Percentiles rank a stretch among this genome's conserved stretches.
Evolutionary conservation across 1,140 invertebrate species (phyloP).

Genomic region (Heliconius congener): DNA sequence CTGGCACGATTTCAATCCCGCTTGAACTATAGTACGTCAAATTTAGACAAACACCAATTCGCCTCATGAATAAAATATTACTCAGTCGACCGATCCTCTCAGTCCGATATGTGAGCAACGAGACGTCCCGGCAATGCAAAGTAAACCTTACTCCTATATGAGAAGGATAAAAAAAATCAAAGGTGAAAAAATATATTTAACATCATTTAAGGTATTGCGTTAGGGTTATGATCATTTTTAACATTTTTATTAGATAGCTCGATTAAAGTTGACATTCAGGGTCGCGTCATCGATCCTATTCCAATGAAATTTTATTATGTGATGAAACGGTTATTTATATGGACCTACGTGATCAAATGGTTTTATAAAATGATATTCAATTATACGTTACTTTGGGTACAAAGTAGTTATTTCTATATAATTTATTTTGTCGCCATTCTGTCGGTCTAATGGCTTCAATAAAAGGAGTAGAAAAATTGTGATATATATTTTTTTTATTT

Average conservation of each 20-base stretch:
- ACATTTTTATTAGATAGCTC: constrained; percentile 9
- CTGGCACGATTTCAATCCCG: constrained; percentile 58
- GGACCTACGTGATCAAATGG: neutral
- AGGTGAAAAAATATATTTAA: constrained; percentile 13
- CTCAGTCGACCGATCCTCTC: constrained; percentile 45
- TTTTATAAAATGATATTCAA: neutral
- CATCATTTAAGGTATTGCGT: constrained; percentile 23
- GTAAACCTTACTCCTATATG: constrained; percentile 14
- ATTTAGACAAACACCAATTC: constrained; percentile 68
- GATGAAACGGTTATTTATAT: neutral
- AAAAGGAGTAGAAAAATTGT: too few relatives aligned
- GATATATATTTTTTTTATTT: too few relatives aligned
- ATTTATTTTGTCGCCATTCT: neutral
- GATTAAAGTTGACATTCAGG: constrained; percentile 17
- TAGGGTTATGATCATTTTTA: constrained; percentile 19
- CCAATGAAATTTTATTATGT: neutral
- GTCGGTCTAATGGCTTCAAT: too few relatives aligned
- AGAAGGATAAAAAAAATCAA: constrained; percentile 16
- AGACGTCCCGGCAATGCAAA: constrained; percentile 6
- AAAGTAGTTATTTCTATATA: neutral
- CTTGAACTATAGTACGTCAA: constrained; percentile 57
- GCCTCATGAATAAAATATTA: constrained; percentile 61
- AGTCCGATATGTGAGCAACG: constrained; percentile 20
- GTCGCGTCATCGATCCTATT: neutral
- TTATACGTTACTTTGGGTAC: neutral